phyloP scores from a whole-genome alignment of 2,888 invertebrate genomes.

The Rhorus exstirpatorius region DNA sequence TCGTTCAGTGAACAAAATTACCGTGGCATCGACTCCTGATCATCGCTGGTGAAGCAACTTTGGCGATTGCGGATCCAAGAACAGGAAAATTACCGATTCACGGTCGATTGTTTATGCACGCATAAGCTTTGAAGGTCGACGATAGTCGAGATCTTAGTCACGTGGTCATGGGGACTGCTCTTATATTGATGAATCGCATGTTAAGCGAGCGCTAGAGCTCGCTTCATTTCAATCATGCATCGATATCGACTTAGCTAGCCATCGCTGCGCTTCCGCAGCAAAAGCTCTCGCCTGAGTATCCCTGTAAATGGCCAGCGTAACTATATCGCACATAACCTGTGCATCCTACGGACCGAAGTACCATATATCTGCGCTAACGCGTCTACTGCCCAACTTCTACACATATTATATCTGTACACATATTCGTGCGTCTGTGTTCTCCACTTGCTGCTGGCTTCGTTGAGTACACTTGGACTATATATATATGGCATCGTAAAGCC shows the following conservation, averaged over 20 bases:
- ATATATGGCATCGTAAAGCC: slow-evolving; percentile 82
- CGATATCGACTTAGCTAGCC: slow-evolving; percentile 39
- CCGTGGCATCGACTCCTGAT: too few species aligned
- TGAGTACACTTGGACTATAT: slow-evolving; percentile 81
- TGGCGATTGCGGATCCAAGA: too few species aligned
- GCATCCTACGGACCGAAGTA: background rate
- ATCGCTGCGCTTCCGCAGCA: slow-evolving; percentile 19
- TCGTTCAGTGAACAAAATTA: too few species aligned
- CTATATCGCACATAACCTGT: slow-evolving; percentile 52
- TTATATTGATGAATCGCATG: slow-evolving; percentile 49
- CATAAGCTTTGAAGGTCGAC: too few species aligned
- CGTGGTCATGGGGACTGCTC: slow-evolving; percentile 2
- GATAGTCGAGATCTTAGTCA: slow-evolving; percentile 31
- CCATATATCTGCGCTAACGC: slow-evolving; percentile 3
- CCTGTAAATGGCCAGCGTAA: slow-evolving; percentile 29
- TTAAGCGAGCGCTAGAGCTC: slow-evolving; percentile 25
- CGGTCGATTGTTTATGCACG: too few species aligned
- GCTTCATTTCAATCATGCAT: slow-evolving; percentile 15
- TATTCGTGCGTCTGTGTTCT: background rate
- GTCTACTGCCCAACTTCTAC: slow-evolving; percentile 2
- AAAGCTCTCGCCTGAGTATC: slow-evolving; percentile 17
- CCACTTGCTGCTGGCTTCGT: slow-evolving; percentile 60
- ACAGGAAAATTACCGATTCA: slow-evolving; percentile 12
- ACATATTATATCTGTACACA: background rate
- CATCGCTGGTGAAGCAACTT: too few species aligned